Evolutionary conservation across 1,140 invertebrate species (phyloP), one percentile per base, ranked within the genome.

Genomic region (Ceratoteleas bidentatus): DNA sequence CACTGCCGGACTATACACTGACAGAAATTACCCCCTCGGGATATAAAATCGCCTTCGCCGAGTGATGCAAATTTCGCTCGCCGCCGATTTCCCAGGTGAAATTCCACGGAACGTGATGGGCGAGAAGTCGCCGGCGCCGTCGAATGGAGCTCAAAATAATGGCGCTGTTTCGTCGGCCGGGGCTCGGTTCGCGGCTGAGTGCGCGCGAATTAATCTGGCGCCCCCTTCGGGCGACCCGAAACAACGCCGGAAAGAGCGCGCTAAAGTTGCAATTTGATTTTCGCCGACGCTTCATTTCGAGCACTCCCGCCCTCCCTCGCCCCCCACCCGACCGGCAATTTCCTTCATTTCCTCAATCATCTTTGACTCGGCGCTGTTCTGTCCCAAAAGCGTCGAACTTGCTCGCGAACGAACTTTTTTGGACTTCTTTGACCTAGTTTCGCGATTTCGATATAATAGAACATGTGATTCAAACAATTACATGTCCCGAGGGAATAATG

Each of bases 211-310:
- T 73, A 79, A 79, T 79, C 61, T 68, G 73, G 66, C 72, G 43
- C 34, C 38, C 60, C 65, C 49, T 68, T 50, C 65, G 58, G 43
- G 58, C 62, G 16, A 50, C 16, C 50, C 54, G 53, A 78, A 77
- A 69, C 43, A 65, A 64, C 43, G 13, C 32, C 36, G 11, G 13
- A 61, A 69, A 53, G 47, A 69, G 73, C 62, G 64, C 53, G 65
- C 56, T 65, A 78, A 70, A 78, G 58, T 78, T 69, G 74, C 74
- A 70, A 77, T 77, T 77, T 78, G 75, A 78, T 78, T 78, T 58
- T 53, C 74, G 65, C 50, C 74, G 64, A 77, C 74, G 60, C 75
- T 58, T 78, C 75, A 78, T 78, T 78, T 78, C 50, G 64, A 62
- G 40, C 73, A 62, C 49, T 50, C 47, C 2, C 43, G 38, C 49